Evolutionary conservation across 1,140 invertebrate genomes (phyloP), one percentile per base, ranked within the genome.

Genomic region (Yoshiicerus persimilis): DNA sequence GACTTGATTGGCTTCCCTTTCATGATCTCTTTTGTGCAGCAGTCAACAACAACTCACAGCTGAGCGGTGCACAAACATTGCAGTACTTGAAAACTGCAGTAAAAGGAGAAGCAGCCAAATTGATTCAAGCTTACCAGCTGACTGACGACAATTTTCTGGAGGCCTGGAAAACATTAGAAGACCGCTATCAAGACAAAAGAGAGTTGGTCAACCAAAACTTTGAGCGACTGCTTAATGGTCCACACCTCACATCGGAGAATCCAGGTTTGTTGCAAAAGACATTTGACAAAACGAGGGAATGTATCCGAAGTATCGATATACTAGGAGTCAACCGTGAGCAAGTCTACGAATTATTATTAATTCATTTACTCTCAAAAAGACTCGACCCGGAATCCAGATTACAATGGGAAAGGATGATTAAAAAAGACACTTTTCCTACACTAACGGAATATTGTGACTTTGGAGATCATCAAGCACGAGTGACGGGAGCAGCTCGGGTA

Each of bases 141-240:
- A 89, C 86, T 0, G 88, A 88, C 2, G 36, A 64, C 10, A 92
- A 92, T 90, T 92, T 91, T 89, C n/a, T 84, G 0, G 83, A 91
- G 23, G 91, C 91, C 13, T 92, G 91, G 92, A 86, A 90, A 9
- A 64, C 91, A 11, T 41, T 92, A 8, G 88, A 88, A 25, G 87
- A 92, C 38, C 70, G 91, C 84, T 93, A 90, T 70, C 89, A 92
- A 10, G 91, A 92, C 62, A 90, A 91, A 62, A 70, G 89, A 20
- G 36, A 91, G 13, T 85, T 92, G 0, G 88, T 91, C 32, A 83
- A 92, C 25, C 89, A 90, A 23, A 47, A 91, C 1, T 87, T 92
- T 11, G 90, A 92, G 13, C 89, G 91, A 20, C 27, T 91, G 6
- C 30, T 84, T 1, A 8, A n/a, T 0, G 23, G 92, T 11, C 20